Percentiles rank a stretch among this genome's conserved stretches.
These are phyloP conservation scores for Pipa parva DNA, from an alignment of 2,113 vertebrate species.

Conservation along the genomic window DNA sequence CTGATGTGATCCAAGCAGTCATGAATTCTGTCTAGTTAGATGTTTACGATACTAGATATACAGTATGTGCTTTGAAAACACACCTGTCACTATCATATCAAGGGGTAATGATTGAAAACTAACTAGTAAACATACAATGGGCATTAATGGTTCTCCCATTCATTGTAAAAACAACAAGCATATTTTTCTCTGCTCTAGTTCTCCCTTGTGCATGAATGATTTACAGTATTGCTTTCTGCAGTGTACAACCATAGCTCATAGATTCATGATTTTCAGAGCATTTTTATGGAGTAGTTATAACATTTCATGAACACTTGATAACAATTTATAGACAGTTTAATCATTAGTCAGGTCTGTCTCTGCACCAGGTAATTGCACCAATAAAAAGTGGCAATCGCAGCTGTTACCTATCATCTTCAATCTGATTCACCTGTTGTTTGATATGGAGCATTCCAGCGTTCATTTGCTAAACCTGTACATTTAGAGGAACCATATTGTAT, in stretches of 20 bases:
- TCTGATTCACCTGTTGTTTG: neutral
- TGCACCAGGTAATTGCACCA: constrained; percentile 35
- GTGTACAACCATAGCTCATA: constrained; percentile 33
- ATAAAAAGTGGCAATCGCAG: constrained; percentile 21
- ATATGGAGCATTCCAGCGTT: neutral
- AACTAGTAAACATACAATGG: too few relatives aligned
- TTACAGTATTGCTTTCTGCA: constrained; percentile 22
- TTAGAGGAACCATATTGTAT: neutral
- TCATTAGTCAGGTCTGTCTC: constrained; percentile 33
- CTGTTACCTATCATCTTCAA: constrained; percentile 18
- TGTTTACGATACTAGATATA: too few relatives aligned
- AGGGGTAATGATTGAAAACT: too few relatives aligned
- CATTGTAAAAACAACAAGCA: neutral
- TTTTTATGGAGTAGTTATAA: constrained; percentile 36
- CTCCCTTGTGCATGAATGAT: constrained; percentile 6
- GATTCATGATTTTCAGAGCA: constrained; percentile 11
- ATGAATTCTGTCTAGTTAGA: too few relatives aligned
- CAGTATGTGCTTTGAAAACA: too few relatives aligned
- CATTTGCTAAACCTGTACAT: neutral
- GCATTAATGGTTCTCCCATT: neutral
- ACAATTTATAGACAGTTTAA: constrained; percentile 36
- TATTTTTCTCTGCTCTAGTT: neutral
- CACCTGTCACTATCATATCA: too few relatives aligned
- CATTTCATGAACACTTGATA: constrained; percentile 39
- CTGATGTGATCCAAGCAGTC: too few relatives aligned